phyloP scores from a whole-genome alignment of 2,888 invertebrate genomes.

The Arenicola marina region DNA sequence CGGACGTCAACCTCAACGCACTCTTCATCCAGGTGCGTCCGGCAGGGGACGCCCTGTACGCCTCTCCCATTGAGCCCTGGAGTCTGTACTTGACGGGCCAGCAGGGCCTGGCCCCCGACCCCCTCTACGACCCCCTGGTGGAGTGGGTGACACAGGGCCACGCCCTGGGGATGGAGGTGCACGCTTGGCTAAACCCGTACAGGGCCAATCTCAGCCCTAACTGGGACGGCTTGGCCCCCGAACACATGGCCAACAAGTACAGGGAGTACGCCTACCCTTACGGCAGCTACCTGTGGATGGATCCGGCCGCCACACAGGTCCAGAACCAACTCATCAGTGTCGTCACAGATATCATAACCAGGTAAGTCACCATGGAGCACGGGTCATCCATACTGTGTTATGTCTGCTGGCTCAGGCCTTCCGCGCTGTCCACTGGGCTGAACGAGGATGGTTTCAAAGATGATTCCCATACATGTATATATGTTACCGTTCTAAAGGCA shows the following conservation, averaged over 20 bases:
- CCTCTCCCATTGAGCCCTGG: constrained; percentile 50
- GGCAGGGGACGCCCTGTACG: constrained; percentile 49
- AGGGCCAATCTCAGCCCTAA: constrained; percentile 43
- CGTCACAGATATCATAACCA: constrained; percentile 43
- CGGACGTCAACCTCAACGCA: constrained; percentile 43
- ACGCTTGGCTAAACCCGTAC: constrained; percentile 53
- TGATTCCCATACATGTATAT: too few relatives aligned
- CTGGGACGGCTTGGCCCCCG: constrained; percentile 40
- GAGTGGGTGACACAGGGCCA: constrained; percentile 43
- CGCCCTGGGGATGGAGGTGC: constrained; percentile 45
- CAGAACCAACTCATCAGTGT: constrained; percentile 41
- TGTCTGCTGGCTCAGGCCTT: too few relatives aligned
- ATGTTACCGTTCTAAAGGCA: not conserved
- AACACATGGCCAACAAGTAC: constrained; percentile 46
- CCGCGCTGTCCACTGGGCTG: too few relatives aligned
- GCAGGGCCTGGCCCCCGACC: constrained; percentile 45
- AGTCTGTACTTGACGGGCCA: constrained; percentile 41
- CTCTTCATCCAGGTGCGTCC: constrained; percentile 37
- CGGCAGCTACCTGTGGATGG: constrained; percentile 50
- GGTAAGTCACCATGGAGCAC: constrained; percentile 36
- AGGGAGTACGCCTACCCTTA: constrained; percentile 45
- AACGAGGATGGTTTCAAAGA: too few relatives aligned
- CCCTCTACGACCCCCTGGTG: constrained; percentile 49
- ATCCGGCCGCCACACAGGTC: constrained; percentile 45
- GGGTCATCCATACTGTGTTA: too few relatives aligned